Conservation (phyloP, 2,113 vertebrate species). For the Chaetops frenatus region DNA sequence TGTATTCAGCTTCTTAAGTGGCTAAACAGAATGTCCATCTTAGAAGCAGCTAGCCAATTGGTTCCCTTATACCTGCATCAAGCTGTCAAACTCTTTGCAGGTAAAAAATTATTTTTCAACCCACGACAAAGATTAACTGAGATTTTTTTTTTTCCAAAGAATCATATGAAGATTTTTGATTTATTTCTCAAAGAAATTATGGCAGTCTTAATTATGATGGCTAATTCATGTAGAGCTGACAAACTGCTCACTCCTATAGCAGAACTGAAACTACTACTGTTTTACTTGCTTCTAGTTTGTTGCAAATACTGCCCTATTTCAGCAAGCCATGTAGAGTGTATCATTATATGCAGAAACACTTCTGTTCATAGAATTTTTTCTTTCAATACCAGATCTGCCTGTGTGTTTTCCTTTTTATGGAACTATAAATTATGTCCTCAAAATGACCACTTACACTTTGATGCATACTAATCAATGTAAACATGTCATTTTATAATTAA, state of each 20-base stretch:
- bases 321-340: background rate
- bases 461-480: conserved; percentile 1
- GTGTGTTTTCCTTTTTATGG: background rate
- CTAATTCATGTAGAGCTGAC: background rate
- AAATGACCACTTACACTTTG: conserved; percentile 30
- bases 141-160: background rate
- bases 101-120: too few species aligned
- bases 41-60: too few species aligned
- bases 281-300: background rate
- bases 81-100: too few species aligned
- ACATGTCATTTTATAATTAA: conserved; percentile 8
- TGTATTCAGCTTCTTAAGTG: too few species aligned
- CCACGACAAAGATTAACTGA: too few species aligned
- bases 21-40: too few species aligned
- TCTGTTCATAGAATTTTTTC: background rate
- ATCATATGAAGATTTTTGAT: background rate
- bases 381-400: background rate
- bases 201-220: background rate
- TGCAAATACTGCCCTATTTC: background rate
- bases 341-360: background rate
- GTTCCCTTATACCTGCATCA: too few species aligned
- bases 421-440: background rate
- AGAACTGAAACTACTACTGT: background rate
- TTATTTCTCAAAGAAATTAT: background rate
- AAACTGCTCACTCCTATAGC: background rate